Evolutionary conservation across 2,113 vertebrate species (phyloP).

Genomic region (Drymodes brunneopygia): DNA sequence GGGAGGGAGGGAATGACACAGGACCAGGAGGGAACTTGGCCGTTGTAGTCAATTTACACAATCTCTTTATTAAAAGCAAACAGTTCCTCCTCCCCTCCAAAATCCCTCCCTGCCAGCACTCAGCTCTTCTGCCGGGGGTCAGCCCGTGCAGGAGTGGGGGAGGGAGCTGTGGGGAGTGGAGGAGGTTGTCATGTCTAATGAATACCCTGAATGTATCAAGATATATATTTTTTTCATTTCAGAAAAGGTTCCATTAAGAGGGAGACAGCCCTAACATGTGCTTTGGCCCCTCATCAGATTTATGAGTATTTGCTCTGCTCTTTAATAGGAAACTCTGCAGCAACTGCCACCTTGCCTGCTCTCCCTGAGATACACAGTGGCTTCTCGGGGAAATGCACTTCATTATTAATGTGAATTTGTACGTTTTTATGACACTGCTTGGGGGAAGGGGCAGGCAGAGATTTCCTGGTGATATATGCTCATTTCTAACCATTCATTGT

Average conservation of each 20-base stretch:
- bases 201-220: slow-evolving; percentile 60
- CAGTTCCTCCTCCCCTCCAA: slow-evolving; percentile 8
- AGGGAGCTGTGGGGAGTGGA: slow-evolving; percentile 7
- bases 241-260: slow-evolving; percentile 65
- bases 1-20: background rate
- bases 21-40: background rate
- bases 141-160: background rate
- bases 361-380: slow-evolving; percentile 59
- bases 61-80: background rate
- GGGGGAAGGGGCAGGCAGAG: slow-evolving; percentile 59
- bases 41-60: background rate
- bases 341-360: slow-evolving; percentile 55
- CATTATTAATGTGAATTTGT: slow-evolving; percentile 68
- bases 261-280: slow-evolving; percentile 59
- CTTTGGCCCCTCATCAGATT: slow-evolving; percentile 57
- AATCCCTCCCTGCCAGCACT: background rate
- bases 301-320: slow-evolving; percentile 57
- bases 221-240: slow-evolving; percentile 64
- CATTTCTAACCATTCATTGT: slow-evolving; percentile 66
- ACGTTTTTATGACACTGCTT: slow-evolving; percentile 62
- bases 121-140: slow-evolving; percentile 34
- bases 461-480: slow-evolving; percentile 62
- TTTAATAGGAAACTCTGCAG: slow-evolving; percentile 60
- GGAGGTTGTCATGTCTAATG: slow-evolving; percentile 62
- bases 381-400: slow-evolving; percentile 63